A percentile compares a stretch with the other conserved stretches of the same genome.
These are phyloP conservation scores for Tipula lateralis DNA, from an alignment of 2,888 invertebrate genomes.

Conservation along the genomic window DNA sequence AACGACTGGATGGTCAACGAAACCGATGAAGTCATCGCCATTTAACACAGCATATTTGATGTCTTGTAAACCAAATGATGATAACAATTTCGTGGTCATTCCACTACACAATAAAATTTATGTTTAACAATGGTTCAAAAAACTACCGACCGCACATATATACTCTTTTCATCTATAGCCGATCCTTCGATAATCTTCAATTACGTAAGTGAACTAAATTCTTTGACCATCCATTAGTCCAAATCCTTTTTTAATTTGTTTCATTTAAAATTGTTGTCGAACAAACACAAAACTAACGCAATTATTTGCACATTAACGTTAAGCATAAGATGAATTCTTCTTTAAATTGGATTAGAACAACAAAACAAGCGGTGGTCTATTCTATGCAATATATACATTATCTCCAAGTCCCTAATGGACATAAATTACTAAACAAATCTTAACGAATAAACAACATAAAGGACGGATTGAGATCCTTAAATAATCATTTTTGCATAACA, in stretches of 20 bases:
- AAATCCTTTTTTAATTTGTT: background rate
- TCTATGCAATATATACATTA: background rate
- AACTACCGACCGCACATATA: background rate
- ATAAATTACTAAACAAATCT: background rate
- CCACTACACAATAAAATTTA: too few species aligned
- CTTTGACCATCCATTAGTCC: background rate
- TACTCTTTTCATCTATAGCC: background rate
- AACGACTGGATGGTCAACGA: too few species aligned
- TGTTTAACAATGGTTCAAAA: too few species aligned
- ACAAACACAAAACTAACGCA: background rate
- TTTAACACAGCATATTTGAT: too few species aligned
- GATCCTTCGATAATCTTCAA: background rate
- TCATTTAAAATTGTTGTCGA: background rate
- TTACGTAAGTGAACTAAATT: background rate
- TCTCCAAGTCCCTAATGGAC: background rate
- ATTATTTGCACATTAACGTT: background rate
- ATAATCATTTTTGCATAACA: slow-evolving; percentile 12
- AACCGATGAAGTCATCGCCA: too few species aligned
- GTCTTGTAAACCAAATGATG: too few species aligned
- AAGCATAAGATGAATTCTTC: background rate
- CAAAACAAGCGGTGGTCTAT: background rate
- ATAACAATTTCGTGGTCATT: too few species aligned
- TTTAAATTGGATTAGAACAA: background rate
- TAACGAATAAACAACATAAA: background rate
- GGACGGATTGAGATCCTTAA: background rate